A percentile compares a stretch with the other conserved stretches of the same genome.
Conservation (phyloP, 2,888 invertebrate species). For the Latrodectus hesperus region DNA sequence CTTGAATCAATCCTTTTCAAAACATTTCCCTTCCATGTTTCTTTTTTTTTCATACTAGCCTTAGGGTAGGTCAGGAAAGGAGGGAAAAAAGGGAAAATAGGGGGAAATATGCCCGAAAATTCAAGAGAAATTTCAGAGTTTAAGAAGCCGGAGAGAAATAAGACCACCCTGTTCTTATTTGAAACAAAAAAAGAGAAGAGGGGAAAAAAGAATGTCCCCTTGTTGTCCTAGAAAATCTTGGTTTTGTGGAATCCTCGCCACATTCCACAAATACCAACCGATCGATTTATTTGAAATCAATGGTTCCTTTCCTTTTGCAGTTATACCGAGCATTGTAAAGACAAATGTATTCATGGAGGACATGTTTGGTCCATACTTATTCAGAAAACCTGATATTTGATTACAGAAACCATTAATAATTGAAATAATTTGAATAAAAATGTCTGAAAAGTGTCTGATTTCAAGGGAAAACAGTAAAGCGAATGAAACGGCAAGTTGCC, state of each 20-base stretch:
- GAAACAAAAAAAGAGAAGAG: neutral
- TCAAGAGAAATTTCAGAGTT: conserved; percentile 21
- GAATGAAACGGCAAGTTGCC: too few species aligned
- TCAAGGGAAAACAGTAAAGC: too few species aligned
- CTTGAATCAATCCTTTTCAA: conserved; percentile 54
- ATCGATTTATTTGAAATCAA: conserved; percentile 63
- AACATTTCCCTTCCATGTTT: conserved; percentile 41
- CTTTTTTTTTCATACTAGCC: conserved; percentile 8
- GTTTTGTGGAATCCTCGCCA: conserved; percentile 53
- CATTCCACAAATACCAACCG: conserved; percentile 54
- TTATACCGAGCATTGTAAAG: conserved; percentile 9
- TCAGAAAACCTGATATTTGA: too few species aligned
- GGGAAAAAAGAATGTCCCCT: conserved; percentile 5
- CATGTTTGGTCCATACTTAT: neutral
- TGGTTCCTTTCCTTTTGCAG: conserved; percentile 46
- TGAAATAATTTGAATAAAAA: too few species aligned
- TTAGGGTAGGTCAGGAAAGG: neutral
- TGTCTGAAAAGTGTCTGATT: too few species aligned
- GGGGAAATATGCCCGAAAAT: conserved; percentile 18
- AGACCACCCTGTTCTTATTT: conserved; percentile 31
- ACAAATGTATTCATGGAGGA: neutral
- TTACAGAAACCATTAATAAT: too few species aligned
- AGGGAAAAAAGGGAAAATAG: neutral
- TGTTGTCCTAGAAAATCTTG: conserved; percentile 21
- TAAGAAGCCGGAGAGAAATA: neutral